These are phyloP conservation scores for Antitype chi DNA, from an alignment of 2,888 invertebrate species.

Conservation along the genomic window DNA sequence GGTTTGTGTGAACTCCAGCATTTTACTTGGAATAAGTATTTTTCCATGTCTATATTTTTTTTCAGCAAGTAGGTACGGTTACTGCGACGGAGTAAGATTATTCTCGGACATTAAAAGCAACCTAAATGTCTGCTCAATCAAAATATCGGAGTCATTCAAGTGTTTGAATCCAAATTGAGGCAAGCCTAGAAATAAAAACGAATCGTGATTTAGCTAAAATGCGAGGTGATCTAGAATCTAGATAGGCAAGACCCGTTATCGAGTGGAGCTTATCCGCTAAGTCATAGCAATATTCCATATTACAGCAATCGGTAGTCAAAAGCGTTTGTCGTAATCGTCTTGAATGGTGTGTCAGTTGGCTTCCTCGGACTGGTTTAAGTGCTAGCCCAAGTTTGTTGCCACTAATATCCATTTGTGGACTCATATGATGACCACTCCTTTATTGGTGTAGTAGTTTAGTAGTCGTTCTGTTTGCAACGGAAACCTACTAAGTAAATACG, in stretches of 20 bases:
- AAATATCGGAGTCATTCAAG: slow-evolving; percentile 39
- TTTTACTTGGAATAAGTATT: slow-evolving; percentile 70
- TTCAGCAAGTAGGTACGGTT: slow-evolving; percentile 24
- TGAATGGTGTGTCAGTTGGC: slow-evolving; percentile 50
- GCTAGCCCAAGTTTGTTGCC: slow-evolving; percentile 57
- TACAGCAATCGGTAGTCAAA: slow-evolving; percentile 36
- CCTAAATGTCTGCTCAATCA: slow-evolving; percentile 36
- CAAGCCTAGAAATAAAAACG: slow-evolving; percentile 32
- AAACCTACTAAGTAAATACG: slow-evolving; percentile 63
- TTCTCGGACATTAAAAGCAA: slow-evolving; percentile 22
- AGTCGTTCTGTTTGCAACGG: slow-evolving; percentile 53
- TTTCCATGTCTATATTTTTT: slow-evolving; percentile 29
- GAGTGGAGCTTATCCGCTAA: slow-evolving; percentile 9
- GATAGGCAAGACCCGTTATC: slow-evolving; percentile 37
- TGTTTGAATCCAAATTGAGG: slow-evolving; percentile 21
- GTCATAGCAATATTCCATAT: slow-evolving; percentile 26
- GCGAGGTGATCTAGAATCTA: slow-evolving; percentile 51
- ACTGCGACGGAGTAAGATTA: slow-evolving; percentile 28
- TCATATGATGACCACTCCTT: slow-evolving; percentile 63
- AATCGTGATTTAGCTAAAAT: slow-evolving; percentile 38
- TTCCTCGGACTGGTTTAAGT: slow-evolving; percentile 63
- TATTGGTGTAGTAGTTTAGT: slow-evolving; percentile 54
- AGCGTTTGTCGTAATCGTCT: slow-evolving; percentile 37
- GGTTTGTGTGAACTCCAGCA: slow-evolving; percentile 67
- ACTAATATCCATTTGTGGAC: slow-evolving; percentile 61